Evolutionary conservation across 1,140 invertebrate genomes (phyloP), one percentile per base, ranked within the genome.

Genomic region (Saccostrea cuccullata): DNA sequence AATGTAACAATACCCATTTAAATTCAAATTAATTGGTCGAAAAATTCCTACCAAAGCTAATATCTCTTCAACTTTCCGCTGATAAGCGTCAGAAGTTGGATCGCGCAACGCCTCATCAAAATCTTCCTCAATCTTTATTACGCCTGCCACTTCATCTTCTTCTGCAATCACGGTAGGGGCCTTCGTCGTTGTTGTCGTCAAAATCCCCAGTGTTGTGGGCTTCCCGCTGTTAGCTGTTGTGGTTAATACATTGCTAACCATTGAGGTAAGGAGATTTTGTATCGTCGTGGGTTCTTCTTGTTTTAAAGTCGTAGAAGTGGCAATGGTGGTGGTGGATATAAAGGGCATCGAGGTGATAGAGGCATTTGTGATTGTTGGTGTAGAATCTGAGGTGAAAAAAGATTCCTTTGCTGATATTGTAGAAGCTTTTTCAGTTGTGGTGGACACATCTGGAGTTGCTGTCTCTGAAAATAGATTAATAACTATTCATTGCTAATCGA

Each of bases 71-170:
- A 77, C 70, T 30, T 77, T 77, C 23, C 30, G 30, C 30, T 26
- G 13, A 77, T 30, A 77, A 26, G 70, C 70, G 36, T 77, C 70
- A 36, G 70, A 77, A 12, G 70, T 77, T 11, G 70, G 70, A 36
- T 77, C 70, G 30, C 30, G 30, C 30, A 77, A 77, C 2, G 70
- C 23, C 30, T 77, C 26, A 26, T 77, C 70, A 5, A 77, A 77
- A 12, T 77, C 70, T 15, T 77, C 70, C 9, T 77, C 70, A 77
- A 77, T 77, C 23, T 77, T 77, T 1, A 77, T 77, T 2, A 77
- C 70, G 36, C 70, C 70, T 15, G 70, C 23, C 12, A 77, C 70
- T 30, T 77, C 70, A 20, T n/a, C n/a, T 15, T 77, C 70, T 6
- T 77, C 70, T 26, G 3, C 26, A 36, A 30, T 77, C 13, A 77